Percentiles rank a stretch among this genome's conserved stretches.
Conservation (phyloP, 2,113 vertebrate species). For the Meleagris gallopavo region DNA sequence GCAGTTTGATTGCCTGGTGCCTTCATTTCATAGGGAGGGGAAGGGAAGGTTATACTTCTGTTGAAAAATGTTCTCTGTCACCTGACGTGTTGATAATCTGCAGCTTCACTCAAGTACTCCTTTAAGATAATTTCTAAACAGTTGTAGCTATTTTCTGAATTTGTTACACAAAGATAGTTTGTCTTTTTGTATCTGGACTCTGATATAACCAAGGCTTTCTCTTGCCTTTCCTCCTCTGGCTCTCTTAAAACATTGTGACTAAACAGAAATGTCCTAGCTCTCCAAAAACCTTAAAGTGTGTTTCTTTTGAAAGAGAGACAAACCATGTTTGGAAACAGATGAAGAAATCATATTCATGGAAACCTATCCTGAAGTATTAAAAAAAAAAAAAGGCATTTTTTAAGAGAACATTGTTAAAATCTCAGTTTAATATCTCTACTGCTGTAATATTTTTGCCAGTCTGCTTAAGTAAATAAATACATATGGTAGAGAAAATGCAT, state of each 20-base stretch:
- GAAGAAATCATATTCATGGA: not conserved
- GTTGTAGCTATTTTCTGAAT: not conserved
- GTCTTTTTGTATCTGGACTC: not conserved
- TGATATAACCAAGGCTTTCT: not conserved
- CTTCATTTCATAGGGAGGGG: not conserved
- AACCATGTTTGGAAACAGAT: not conserved
- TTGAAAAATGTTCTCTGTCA: not conserved
- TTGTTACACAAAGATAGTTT: not conserved
- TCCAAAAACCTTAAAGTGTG: not conserved
- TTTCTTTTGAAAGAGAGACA: not conserved
- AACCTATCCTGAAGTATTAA: not conserved
- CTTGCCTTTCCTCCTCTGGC: not conserved
- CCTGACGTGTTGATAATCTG: not conserved
- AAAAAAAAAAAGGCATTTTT: not conserved
- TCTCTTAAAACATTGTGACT: not conserved
- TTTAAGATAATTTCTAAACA: not conserved
- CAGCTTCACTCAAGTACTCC: not conserved
- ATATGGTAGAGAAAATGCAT: not conserved
- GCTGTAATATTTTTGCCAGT: constrained; percentile 6
- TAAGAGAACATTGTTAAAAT: not conserved
- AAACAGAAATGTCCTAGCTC: not conserved
- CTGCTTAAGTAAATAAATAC: not conserved
- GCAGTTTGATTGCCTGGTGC: not conserved
- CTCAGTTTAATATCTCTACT: not conserved
- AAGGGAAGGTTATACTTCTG: not conserved